phyloP scores from a whole-genome alignment of 2,888 invertebrate genomes.

The Cistogaster globosa region DNA sequence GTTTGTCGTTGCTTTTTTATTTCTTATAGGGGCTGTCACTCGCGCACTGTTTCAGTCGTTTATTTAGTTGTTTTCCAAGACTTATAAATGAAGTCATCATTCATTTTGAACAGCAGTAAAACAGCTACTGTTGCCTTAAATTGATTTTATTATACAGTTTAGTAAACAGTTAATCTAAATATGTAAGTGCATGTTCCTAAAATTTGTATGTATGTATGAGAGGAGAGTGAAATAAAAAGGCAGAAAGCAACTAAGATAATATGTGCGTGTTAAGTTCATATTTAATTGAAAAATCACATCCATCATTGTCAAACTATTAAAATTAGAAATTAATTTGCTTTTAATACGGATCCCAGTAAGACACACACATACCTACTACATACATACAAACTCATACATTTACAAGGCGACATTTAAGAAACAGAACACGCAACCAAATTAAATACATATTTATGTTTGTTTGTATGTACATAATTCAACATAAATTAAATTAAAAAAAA shows the following conservation, averaged over 20 bases:
- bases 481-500: slow-evolving; percentile 4
- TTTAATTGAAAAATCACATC: slow-evolving; percentile 74
- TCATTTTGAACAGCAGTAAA: slow-evolving; percentile 65
- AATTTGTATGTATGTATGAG: not conserved
- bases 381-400: slow-evolving; percentile 8
- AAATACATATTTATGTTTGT: not conserved
- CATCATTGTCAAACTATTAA: slow-evolving; percentile 74
- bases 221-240: slow-evolving; percentile 6
- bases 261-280: slow-evolving; percentile 64
- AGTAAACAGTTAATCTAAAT: slow-evolving; percentile 65
- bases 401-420: not conserved
- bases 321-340: slow-evolving; percentile 74
- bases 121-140: slow-evolving; percentile 45
- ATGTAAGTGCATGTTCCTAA: not conserved
- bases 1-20: not conserved
- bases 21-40: slow-evolving; percentile 31
- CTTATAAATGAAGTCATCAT: slow-evolving; percentile 69
- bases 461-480: not conserved
- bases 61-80: slow-evolving; percentile 47
- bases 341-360: slow-evolving; percentile 71
- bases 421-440: not conserved
- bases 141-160: slow-evolving; percentile 63
- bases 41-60: slow-evolving; percentile 14
- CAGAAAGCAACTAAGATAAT: slow-evolving; percentile 38
- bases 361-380: slow-evolving; percentile 26